Evolutionary conservation across 2,797 vertebrate genomes (phyloP), one percentile per base, ranked within the genome.

Genomic region (Melanotaenia nigrans): DNA sequence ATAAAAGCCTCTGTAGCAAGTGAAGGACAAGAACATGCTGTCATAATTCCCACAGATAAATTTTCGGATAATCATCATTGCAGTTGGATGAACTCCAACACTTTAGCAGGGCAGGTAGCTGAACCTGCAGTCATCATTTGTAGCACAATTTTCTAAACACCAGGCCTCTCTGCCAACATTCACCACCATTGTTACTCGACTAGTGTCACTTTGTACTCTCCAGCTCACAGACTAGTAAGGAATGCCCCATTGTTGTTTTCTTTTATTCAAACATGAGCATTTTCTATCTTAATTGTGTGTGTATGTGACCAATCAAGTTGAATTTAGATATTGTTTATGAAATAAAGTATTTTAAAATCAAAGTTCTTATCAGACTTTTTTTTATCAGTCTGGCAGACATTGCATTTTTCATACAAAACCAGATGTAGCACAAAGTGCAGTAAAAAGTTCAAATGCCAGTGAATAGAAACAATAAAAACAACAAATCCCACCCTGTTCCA

Each of bases 311-410:
- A 82, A 84, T 73, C 73, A 62, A 86, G 89, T 84, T 85, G 25
- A 84, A 88, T 91, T 91, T 86, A 85, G 71, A 91, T 90, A 92
- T 91, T 90, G 89, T 93, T 93, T 91, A 92, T 91, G 78, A 91
- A 94, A 93, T 94, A 92, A 95, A 93, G 68, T 85, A 90, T 87
- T 94, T 93, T 91, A 93, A 94, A 94, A 85, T 73, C 79, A 86
- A 71, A 45, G 1, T 22, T 22, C 18, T 36, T 24, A 20, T 49
- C 9, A 38, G 8, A 3, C 1, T n/a, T 14, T 24, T 30, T 53
- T 47, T 18, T n/a, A 1, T 22, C 1, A 42, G 13, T 42, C 38
- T 42, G 11, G 10, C 9, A 12, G 36, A 11, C 12, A 4, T 38
- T 38, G 36, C 20, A n/a, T n/a, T 10, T 9, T 33, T 33, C 32